A percentile compares a stretch with the other conserved stretches of the same genome.
Conservation (phyloP, 2,797 vertebrate species). For the Labeo calbasu region DNA sequence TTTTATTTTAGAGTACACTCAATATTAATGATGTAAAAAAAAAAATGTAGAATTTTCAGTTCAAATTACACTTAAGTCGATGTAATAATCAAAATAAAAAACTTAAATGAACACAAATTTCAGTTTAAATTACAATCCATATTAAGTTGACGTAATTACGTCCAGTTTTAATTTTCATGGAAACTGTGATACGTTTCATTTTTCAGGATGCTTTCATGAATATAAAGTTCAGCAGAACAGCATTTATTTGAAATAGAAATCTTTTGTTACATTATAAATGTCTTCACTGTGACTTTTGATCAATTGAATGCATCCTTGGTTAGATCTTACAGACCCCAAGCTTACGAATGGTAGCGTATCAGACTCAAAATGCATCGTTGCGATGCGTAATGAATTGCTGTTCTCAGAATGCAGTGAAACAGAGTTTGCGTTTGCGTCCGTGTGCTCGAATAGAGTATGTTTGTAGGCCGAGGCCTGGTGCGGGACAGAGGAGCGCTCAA, state of each 20-base stretch:
- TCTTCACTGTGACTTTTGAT: neutral
- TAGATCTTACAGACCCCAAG: neutral
- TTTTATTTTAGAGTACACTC: neutral
- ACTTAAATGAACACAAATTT: neutral
- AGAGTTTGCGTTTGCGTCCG: neutral
- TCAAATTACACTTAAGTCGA: neutral
- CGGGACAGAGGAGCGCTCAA: constrained; percentile 51
- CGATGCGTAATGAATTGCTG: neutral
- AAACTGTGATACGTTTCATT: neutral
- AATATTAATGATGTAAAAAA: neutral
- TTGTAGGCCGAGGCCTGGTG: constrained; percentile 29
- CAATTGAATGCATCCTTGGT: neutral
- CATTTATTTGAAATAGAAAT: neutral
- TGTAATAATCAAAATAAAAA: neutral
- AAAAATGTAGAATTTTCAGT: neutral
- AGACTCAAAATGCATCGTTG: neutral
- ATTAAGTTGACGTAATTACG: neutral
- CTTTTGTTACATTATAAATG: neutral
- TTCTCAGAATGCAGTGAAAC: neutral
- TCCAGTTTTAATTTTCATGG: neutral
- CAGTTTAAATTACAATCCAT: neutral
- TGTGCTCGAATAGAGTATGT: neutral
- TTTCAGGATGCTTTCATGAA: neutral
- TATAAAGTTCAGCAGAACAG: neutral
- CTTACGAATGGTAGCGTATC: neutral